These are phyloP conservation scores for Pyrochroa serraticornis DNA, from an alignment of 2,888 invertebrate genomes.

Conservation along the genomic window DNA sequence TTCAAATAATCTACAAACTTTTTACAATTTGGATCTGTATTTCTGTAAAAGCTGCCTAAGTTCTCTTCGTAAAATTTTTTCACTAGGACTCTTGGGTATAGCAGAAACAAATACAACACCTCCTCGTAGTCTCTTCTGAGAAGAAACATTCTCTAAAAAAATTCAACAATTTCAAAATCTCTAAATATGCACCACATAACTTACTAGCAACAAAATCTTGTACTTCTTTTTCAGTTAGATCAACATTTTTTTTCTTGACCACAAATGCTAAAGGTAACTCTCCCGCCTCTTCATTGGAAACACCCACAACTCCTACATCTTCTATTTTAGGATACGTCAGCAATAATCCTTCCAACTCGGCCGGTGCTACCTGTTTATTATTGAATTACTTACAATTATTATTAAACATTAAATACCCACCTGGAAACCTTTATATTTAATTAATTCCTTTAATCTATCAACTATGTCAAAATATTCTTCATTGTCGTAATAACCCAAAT, in stretches of 20 bases:
- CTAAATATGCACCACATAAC: constrained; percentile 9
- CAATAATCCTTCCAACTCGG: constrained; percentile 84
- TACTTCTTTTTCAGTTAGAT: constrained; percentile 58
- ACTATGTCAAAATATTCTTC: constrained; percentile 81
- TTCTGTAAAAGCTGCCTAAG: constrained; percentile 41
- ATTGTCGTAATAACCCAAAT: constrained; percentile 80
- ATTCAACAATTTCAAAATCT: constrained; percentile 1
- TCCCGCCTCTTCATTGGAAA: constrained; percentile 73
- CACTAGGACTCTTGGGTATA: constrained; percentile 60
- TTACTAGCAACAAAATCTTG: constrained; percentile 58
- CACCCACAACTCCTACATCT: constrained; percentile 81
- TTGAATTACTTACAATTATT: not conserved
- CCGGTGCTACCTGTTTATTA: constrained; percentile 71
- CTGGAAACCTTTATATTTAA: constrained; percentile 88
- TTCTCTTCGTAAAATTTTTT: constrained; percentile 60
- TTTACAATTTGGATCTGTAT: constrained; percentile 1
- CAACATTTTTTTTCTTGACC: constrained; percentile 64
- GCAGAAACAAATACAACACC: constrained; percentile 60
- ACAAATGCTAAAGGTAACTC: constrained; percentile 81
- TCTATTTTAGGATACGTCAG: constrained; percentile 72
- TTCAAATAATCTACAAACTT: no score
- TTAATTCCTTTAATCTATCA: constrained; percentile 86
- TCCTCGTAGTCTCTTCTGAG: constrained; percentile 75
- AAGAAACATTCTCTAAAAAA: constrained; percentile 63
- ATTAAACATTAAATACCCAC: constrained; percentile 54